phyloP scores from a whole-genome alignment of 2,888 invertebrate genomes.

The Merodon equestris region DNA sequence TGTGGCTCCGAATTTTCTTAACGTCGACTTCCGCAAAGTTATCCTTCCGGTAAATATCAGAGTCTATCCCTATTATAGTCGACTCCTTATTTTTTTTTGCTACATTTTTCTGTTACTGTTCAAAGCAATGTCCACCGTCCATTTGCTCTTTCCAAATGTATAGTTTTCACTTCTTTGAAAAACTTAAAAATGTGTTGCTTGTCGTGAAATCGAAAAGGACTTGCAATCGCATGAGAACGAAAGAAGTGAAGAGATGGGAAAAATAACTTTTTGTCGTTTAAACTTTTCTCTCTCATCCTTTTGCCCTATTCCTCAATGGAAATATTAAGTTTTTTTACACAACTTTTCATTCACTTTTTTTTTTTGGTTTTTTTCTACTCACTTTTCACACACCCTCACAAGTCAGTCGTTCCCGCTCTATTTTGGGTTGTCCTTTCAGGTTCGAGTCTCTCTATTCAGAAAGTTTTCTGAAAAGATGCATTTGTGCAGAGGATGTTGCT shows the following conservation, averaged over 20 bases:
- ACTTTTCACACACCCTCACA: no score
- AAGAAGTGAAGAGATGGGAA: slow-evolving; percentile 16
- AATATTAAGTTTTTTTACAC: slow-evolving; percentile 48
- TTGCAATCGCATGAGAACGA: not conserved
- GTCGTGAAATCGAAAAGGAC: slow-evolving; percentile 13
- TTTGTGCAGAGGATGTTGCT: slow-evolving; percentile 65
- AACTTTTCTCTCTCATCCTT: slow-evolving; percentile 17
- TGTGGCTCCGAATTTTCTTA: not conserved
- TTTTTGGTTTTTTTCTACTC: not conserved
- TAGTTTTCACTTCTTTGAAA: slow-evolving; percentile 1
- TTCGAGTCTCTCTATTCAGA: slow-evolving; percentile 46
- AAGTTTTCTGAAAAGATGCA: slow-evolving; percentile 59
- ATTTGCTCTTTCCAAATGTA: slow-evolving; percentile 1
- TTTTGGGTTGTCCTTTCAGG: slow-evolving; percentile 29
- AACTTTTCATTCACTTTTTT: not conserved
- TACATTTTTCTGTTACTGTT: slow-evolving; percentile 21
- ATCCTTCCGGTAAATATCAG: slow-evolving; percentile 44
- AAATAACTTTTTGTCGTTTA: slow-evolving; percentile 58
- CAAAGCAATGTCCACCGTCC: not conserved
- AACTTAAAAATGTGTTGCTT: slow-evolving; percentile 39
- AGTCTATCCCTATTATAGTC: slow-evolving; percentile 15
- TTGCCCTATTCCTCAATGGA: slow-evolving; percentile 37
- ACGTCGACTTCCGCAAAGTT: slow-evolving; percentile 22
- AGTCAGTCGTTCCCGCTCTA: not conserved
- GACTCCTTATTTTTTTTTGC: slow-evolving; percentile 13